These are phyloP conservation scores for Eristalinus sepulchralis DNA, from an alignment of 2,888 invertebrate species.

Conservation along the genomic window DNA sequence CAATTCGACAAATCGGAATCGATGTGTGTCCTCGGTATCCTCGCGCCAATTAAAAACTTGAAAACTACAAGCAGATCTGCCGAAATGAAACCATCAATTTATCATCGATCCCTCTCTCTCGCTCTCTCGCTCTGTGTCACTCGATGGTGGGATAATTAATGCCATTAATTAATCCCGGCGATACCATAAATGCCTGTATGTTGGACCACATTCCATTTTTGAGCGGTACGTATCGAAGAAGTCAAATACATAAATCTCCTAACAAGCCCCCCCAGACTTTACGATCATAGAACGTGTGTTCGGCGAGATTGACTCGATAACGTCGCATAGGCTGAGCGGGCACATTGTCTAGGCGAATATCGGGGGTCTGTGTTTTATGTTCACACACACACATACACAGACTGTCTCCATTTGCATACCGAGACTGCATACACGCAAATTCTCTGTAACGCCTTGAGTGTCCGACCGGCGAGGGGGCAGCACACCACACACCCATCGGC, in stretches of 20 bases:
- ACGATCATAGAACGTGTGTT: neutral
- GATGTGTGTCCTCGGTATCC: neutral
- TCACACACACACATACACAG: neutral
- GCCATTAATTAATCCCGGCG: slow-evolving; percentile 44
- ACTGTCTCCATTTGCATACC: neutral
- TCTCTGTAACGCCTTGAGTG: neutral
- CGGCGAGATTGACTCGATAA: slow-evolving; percentile 58
- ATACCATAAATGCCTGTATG: slow-evolving; percentile 24
- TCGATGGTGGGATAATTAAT: slow-evolving; percentile 57
- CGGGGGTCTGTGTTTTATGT: neutral
- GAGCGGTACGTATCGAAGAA: slow-evolving; percentile 5
- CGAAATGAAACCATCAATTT: slow-evolving; percentile 11
- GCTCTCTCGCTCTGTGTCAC: too few relatives aligned
- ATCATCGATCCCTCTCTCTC: slow-evolving; percentile 1
- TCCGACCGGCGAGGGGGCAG: neutral
- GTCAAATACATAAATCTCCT: neutral
- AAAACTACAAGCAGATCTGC: neutral
- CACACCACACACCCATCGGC: neutral
- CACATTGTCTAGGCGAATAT: slow-evolving; percentile 30
- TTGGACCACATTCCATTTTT: slow-evolving; percentile 50
- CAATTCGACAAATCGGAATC: neutral
- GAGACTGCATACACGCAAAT: neutral
- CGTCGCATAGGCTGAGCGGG: slow-evolving; percentile 28
- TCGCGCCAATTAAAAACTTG: neutral
- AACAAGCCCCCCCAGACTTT: neutral